These are phyloP conservation scores for Hydroisotoma schaefferi DNA, from an alignment of 2,888 invertebrate species.

Conservation along the genomic window DNA sequence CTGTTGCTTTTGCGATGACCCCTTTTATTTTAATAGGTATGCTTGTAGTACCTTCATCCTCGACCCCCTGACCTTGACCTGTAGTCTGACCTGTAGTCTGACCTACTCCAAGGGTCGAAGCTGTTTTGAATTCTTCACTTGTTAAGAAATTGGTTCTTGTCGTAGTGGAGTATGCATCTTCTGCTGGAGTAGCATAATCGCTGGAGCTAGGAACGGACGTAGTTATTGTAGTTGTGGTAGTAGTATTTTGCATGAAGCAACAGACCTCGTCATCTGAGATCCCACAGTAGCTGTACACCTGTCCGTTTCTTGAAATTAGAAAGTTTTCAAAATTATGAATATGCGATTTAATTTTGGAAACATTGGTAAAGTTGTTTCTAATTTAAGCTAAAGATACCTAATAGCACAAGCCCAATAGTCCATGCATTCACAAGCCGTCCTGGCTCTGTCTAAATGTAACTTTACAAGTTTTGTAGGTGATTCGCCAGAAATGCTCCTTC, in stretches of 20 bases:
- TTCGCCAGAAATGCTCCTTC: too few relatives aligned
- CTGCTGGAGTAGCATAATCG: not conserved
- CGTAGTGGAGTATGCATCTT: not conserved
- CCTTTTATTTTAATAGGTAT: conserved; percentile 18
- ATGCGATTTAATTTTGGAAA: too few relatives aligned
- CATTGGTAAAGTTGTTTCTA: too few relatives aligned
- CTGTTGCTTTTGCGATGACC: conserved; percentile 7
- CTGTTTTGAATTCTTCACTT: not conserved
- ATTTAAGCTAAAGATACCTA: conserved; percentile 45
- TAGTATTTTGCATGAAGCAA: conserved; percentile 49
- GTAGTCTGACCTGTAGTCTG: conserved; percentile 8
- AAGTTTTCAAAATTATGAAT: too few relatives aligned
- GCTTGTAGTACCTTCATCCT: conserved; percentile 15
- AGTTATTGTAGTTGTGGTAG: not conserved
- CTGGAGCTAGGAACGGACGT: not conserved
- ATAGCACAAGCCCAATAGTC: conserved; percentile 53
- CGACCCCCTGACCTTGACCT: conserved; percentile 9
- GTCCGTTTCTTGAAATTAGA: conserved; percentile 50
- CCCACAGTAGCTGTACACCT: conserved; percentile 53
- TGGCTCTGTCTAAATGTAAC: too few relatives aligned
- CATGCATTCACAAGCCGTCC: conserved; percentile 52
- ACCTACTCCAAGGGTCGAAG: not conserved
- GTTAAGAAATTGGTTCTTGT: not conserved
- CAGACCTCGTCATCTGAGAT: conserved; percentile 52
- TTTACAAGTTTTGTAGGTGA: too few relatives aligned